Base-by-base conservation (phyloP, 2,113 vertebrate species). In the Marmota flaviventris region DNA sequence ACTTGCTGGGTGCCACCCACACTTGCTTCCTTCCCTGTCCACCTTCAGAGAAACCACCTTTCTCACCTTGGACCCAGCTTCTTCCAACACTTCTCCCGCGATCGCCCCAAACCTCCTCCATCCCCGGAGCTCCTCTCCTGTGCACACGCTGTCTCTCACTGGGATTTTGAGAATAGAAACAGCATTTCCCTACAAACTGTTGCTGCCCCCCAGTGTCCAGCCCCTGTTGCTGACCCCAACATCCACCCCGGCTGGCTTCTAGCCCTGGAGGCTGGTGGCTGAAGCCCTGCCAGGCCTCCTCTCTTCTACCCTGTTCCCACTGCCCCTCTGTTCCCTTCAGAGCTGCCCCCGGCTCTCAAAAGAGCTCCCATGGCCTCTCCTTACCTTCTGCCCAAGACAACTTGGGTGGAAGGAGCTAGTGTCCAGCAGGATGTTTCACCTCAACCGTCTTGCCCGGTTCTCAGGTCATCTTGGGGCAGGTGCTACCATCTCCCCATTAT, bases 51-150 rank as follows among this genome's bases (percentile, higher is more conserved):
- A 39, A 27, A 8, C 13, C 5, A 0, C 16, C 58, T 22, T 11
- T 42, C 69, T n/a, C 24, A 39, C 48, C 48, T 22, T 24, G 58
- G 37, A 16, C 45, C 25, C 42, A 8, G 42, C 61, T 42, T 51
- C n/a, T 42, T 25, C 18, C 11, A 27, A 67, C 27, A 13, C 18
- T 25, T 75, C 25, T 70, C n/a, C 63, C 42, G 51, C 8, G 65
- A 61, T 16, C 17, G 29, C 18, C 45, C 39, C 0, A 12, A 14
- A 4, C 29, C 24, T n/a, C 8, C 76, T 34, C n/a, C 7, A 2
- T n/a, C 45, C 9, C 0, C 24, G 4, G 20, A 4, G 7, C 1
- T 1, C 70, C 48, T 34, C 24, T 27, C 16, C 32, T 24, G 2
- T 48, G 53, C 1, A 56, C 79, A 53, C 17, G 1, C 48, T 25